These are phyloP conservation scores for Ridgeia piscesae DNA, from an alignment of 1,140 invertebrate species.

Conservation along the genomic window DNA sequence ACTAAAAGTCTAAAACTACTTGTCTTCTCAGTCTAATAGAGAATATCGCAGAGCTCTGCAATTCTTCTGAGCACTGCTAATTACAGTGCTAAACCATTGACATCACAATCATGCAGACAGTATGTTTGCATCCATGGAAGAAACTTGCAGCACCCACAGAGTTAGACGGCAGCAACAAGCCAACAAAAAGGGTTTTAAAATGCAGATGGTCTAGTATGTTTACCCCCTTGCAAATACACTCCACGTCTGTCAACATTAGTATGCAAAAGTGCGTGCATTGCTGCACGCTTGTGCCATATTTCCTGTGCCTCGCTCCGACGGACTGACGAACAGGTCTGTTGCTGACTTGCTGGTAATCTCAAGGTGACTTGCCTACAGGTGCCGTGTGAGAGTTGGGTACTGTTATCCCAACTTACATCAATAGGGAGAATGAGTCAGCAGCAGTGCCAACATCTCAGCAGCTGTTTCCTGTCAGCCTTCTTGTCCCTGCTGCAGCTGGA, in stretches of 20 bases:
- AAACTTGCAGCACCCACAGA: neutral
- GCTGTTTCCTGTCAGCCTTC: neutral
- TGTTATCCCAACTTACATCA: conserved; percentile 1
- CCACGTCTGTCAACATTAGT: neutral
- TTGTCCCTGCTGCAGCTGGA: neutral
- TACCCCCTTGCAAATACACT: neutral
- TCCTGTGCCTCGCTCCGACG: neutral
- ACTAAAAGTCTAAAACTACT: too few relatives aligned
- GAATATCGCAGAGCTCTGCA: neutral
- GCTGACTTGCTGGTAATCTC: neutral
- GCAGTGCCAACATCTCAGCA: neutral
- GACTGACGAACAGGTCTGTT: neutral
- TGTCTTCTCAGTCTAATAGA: neutral
- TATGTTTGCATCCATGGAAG: neutral
- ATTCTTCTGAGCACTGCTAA: neutral
- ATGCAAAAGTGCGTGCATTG: neutral
- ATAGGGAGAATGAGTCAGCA: neutral
- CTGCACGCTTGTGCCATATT: neutral
- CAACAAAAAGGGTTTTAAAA: neutral
- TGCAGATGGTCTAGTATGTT: neutral
- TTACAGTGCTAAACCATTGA: neutral
- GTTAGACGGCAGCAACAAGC: too few relatives aligned
- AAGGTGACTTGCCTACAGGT: neutral
- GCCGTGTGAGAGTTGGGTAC: neutral
- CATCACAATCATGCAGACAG: neutral